Evolutionary conservation across 1,140 invertebrate species (phyloP).

Genomic region (Camponotus pennsylvanicus): DNA sequence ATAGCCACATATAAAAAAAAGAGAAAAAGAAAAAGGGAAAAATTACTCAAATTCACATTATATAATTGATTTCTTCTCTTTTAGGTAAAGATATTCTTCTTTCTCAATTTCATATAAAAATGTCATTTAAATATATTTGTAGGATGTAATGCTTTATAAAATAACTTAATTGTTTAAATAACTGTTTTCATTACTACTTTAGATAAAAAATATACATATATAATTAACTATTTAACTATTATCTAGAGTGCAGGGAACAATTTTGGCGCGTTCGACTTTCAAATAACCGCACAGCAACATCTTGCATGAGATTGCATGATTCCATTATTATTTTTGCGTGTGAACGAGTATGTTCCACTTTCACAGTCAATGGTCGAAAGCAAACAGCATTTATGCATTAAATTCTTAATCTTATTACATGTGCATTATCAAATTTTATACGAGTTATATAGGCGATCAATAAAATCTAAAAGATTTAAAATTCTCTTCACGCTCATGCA

Average conservation of each 20-base stretch:
- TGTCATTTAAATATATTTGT: background rate
- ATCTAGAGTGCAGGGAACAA: background rate
- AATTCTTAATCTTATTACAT: background rate
- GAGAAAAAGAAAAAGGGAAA: no score
- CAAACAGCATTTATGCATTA: background rate
- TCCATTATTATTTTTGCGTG: constrained; percentile 63
- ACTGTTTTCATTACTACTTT: background rate
- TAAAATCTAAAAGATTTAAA: background rate
- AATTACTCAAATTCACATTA: no score
- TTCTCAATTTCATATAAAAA: background rate
- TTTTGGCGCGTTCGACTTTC: constrained; percentile 54
- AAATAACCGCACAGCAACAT: constrained; percentile 57
- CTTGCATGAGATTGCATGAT: constrained; percentile 75
- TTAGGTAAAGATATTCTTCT: background rate
- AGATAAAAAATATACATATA: background rate
- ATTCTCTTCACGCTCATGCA: background rate
- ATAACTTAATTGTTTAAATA: background rate
- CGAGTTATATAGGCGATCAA: background rate
- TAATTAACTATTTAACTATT: background rate
- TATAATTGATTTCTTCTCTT: background rate
- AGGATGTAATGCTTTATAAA: background rate
- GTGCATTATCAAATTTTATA: background rate
- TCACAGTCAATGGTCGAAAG: constrained; percentile 46
- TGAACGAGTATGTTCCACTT: constrained; percentile 57
- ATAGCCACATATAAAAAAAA: background rate